phyloP scores from a whole-genome alignment of 2,113 vertebrate genomes.

The Phaethon lepturus region DNA sequence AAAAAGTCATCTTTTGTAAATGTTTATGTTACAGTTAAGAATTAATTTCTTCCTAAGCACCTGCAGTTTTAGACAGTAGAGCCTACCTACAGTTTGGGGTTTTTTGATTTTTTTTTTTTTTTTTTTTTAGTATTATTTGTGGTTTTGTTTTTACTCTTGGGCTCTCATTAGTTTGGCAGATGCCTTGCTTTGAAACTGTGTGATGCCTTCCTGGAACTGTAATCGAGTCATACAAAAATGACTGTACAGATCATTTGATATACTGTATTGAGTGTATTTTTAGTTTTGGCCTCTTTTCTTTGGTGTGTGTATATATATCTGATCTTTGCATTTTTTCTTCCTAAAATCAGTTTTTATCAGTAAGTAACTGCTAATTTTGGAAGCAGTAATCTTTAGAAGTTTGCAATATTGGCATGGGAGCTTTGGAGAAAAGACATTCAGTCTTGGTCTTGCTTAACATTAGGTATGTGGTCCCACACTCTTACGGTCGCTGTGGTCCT shows the following conservation, averaged over 20 bases:
- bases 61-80: neutral
- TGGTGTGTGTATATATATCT: neutral
- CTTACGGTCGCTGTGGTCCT: neutral
- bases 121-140: neutral
- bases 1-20: neutral
- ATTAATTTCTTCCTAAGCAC: conserved; percentile 39
- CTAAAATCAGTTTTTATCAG: neutral
- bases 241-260: neutral
- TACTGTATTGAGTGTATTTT: neutral
- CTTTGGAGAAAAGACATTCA: neutral
- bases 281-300: neutral
- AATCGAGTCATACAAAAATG: neutral
- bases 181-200: neutral
- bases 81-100: neutral
- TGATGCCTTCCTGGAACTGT: neutral
- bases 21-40: conserved; percentile 32
- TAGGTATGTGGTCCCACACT: neutral
- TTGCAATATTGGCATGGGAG: neutral
- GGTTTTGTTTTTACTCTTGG: conserved; percentile 29
- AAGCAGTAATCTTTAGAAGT: neutral
- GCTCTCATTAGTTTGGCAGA: conserved; percentile 23
- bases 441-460: neutral
- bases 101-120: neutral
- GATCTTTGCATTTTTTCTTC: neutral
- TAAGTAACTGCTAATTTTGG: neutral